Evolutionary conservation across 30 jellyfish, hydroid and myxozoan species (phyloP).

Genomic region (Cassiopea andromeda): DNA sequence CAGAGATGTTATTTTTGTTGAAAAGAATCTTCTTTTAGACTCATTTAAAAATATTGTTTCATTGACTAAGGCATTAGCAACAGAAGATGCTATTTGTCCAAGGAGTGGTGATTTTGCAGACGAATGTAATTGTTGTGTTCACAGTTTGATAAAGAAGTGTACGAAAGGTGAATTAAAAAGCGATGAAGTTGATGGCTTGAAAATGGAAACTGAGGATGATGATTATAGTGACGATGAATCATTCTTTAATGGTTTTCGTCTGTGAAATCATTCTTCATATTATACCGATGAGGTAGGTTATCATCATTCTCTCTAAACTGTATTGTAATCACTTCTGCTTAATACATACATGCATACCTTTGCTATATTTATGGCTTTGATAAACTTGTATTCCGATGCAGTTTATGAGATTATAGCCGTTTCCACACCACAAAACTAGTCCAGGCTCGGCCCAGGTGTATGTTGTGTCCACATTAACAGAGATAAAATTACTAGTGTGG

Average conservation of each 20-base stretch:
- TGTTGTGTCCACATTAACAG: too few species aligned
- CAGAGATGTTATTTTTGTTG: constrained; percentile 48
- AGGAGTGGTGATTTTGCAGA: constrained; percentile 3
- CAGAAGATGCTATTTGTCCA: constrained; percentile 63
- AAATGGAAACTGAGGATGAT: constrained; percentile 39
- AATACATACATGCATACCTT: too few species aligned
- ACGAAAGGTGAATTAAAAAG: constrained; percentile 6
- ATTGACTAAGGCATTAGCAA: constrained; percentile 13
- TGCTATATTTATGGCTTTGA: too few species aligned
- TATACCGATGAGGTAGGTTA: not conserved
- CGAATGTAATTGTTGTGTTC: constrained; percentile 53
- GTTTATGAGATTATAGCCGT: too few species aligned
- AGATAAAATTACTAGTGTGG: too few species aligned
- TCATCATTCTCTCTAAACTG: not conserved
- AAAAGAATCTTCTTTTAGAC: constrained; percentile 40
- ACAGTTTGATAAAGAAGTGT: constrained; percentile 23
- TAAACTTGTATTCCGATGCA: too few species aligned
- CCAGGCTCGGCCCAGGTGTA: too few species aligned
- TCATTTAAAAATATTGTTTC: constrained; percentile 31
- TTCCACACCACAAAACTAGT: too few species aligned
- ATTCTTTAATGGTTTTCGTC: constrained; percentile 62
- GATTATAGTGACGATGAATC: constrained; percentile 72
- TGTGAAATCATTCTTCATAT: not conserved
- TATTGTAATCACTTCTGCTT: not conserved
- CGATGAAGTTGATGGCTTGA: constrained; percentile 67